Percentiles rank a stretch among this genome's conserved stretches.
Evolutionary conservation across 1,140 invertebrate species (phyloP).

Genomic region (Drosophila sp.): DNA sequence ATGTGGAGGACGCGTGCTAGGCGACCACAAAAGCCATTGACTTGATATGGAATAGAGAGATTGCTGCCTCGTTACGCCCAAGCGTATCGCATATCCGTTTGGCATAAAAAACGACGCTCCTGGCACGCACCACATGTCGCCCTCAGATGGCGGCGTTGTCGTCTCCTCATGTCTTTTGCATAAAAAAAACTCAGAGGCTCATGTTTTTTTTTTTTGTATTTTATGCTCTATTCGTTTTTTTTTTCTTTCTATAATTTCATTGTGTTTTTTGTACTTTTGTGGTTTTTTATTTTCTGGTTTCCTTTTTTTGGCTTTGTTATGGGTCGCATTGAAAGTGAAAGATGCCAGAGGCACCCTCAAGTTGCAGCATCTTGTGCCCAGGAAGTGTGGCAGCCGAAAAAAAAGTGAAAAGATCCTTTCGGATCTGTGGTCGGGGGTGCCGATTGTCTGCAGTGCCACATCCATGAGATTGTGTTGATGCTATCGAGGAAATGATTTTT

Average conservation of each 20-base stretch:
- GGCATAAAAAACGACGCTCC: conserved; percentile 69
- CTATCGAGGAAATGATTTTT: conserved; percentile 74
- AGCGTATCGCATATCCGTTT: conserved; percentile 80
- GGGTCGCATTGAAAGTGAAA: conserved; percentile 74
- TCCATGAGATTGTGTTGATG: conserved; percentile 41
- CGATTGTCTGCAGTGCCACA: conserved; percentile 57
- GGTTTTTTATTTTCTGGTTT: conserved; percentile 21
- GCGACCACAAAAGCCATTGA: conserved; percentile 79
- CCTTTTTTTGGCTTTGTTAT: conserved; percentile 25
- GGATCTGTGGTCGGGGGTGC: conserved; percentile 74
- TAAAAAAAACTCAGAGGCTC: conserved; percentile 75
- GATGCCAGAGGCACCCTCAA: conserved; percentile 70
- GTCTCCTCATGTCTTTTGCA: conserved; percentile 66
- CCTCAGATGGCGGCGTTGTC: conserved; percentile 35
- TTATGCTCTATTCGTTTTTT: conserved; percentile 49
- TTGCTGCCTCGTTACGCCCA: conserved; percentile 64
- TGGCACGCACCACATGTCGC: conserved; percentile 80
- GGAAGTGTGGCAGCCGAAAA: conserved; percentile 78
- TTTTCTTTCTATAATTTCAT: conserved; percentile 76
- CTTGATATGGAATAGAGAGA: conserved; percentile 61
- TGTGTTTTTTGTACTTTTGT: conserved; percentile 61
- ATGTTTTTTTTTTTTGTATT: conserved; percentile 51
- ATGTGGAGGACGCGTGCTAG: conserved; percentile 66
- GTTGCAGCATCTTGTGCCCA: conserved; percentile 74
- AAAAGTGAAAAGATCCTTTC: conserved; percentile 79